phyloP scores from a whole-genome alignment of 1,140 invertebrate genomes.

The Calliopsis andreniformis region DNA sequence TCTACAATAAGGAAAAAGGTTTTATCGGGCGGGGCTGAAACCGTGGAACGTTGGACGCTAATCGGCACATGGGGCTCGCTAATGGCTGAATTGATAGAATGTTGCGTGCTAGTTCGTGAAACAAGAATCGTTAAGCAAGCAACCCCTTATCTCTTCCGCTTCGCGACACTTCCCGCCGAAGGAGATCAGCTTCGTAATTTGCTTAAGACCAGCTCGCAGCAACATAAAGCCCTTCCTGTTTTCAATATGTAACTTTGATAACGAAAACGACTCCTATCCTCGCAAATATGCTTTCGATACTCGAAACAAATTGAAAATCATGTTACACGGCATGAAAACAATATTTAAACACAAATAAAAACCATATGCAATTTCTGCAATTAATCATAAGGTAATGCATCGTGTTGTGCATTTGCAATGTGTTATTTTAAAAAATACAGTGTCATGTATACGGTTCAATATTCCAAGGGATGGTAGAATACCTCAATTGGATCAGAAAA shows the following conservation, averaged over 20 bases:
- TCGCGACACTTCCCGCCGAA: neutral
- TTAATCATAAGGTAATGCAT: no score
- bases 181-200: slow-evolving; percentile 3
- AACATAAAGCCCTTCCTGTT: neutral
- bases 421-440: no score
- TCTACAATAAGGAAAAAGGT: neutral
- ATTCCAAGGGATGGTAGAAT: no score
- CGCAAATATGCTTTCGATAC: neutral
- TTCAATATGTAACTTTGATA: neutral
- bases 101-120: slow-evolving; percentile 28
- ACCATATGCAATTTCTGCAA: no score
- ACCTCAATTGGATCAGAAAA: no score
- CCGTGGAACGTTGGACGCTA: neutral
- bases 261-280: no score
- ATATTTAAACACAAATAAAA: no score
- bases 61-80: slow-evolving; percentile 17
- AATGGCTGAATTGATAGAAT: slow-evolving; percentile 33
- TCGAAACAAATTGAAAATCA: neutral
- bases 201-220: neutral
- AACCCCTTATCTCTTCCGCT: slow-evolving; percentile 47
- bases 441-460: neutral
- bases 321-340: no score
- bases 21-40: slow-evolving; percentile 4
- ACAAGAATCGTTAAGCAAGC: slow-evolving; percentile 38
- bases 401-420: no score